Percentiles rank a stretch among this genome's conserved stretches.
Conservation (phyloP, 2,797 vertebrate genomes). For the Steatocranus sp. region DNA sequence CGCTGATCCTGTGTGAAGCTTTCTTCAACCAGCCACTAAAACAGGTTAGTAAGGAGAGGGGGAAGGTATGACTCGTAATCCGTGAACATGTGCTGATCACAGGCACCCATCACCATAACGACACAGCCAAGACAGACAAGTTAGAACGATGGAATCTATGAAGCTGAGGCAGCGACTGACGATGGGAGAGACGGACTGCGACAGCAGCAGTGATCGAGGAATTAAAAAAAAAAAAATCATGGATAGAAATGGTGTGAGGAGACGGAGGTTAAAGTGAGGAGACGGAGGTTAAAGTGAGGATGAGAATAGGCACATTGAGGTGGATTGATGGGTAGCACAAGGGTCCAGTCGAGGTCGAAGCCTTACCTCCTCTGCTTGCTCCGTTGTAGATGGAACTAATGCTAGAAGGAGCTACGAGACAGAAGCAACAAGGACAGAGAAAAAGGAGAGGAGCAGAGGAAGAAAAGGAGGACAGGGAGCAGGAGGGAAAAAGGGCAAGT, state of each 20-base stretch:
- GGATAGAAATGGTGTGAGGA: conserved; percentile 1
- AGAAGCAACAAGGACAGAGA: conserved; percentile 16
- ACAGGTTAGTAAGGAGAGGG: conserved; percentile 47
- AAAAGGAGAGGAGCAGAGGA: background rate
- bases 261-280: background rate
- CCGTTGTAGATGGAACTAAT: conserved; percentile 81
- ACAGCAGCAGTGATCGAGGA: background rate
- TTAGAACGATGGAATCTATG: conserved; percentile 15
- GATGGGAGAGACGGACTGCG: background rate
- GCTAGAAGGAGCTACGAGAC: conserved; percentile 77
- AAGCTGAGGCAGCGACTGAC: background rate
- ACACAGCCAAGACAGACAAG: conserved; percentile 33
- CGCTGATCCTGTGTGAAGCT: conserved; percentile 3
- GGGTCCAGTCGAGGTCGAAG: background rate
- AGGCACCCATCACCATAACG: conserved; percentile 34
- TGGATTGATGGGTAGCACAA: background rate
- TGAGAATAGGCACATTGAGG: background rate
- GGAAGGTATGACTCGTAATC: background rate
- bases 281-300: background rate
- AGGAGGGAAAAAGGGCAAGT: conserved; percentile 1
- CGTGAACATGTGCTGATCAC: background rate
- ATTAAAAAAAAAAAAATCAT: background rate
- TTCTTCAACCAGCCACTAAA: conserved; percentile 10
- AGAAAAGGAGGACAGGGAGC: background rate
- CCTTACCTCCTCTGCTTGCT: conserved; percentile 81